These are phyloP conservation scores for Lordiphosa fenestrarum DNA, from an alignment of 2,888 invertebrate species.

Conservation along the genomic window DNA sequence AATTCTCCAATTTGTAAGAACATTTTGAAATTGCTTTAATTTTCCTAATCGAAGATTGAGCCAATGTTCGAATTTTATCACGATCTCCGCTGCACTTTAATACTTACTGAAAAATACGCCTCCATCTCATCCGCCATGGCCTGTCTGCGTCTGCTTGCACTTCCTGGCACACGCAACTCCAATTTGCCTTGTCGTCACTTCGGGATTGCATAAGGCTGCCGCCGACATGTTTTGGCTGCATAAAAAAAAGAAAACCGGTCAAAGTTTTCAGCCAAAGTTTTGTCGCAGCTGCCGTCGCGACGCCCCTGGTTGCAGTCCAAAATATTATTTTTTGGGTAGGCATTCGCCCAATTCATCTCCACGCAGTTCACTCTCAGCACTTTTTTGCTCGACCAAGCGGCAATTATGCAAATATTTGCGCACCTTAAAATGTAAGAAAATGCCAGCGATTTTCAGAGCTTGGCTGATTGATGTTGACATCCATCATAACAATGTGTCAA, in stretches of 20 bases:
- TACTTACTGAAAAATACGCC: constrained; percentile 10
- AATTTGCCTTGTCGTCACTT: constrained; percentile 72
- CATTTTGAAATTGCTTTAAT: too few species aligned
- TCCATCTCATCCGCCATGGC: constrained; percentile 1
- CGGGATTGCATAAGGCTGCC: constrained; percentile 55
- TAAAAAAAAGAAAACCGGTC: constrained; percentile 56
- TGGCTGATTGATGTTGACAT: constrained; percentile 56
- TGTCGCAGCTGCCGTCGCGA: constrained; percentile 43
- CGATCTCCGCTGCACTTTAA: too few species aligned
- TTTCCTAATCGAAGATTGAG: too few species aligned
- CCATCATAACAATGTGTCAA: constrained; percentile 15
- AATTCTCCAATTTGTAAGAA: too few species aligned
- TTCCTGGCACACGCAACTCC: constrained; percentile 69
- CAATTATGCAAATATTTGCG: constrained; percentile 72
- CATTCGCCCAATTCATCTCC: constrained; percentile 30
- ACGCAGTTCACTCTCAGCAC: neutral
- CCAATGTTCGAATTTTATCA: too few species aligned
- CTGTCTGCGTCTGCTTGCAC: constrained; percentile 37
- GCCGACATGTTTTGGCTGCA: constrained; percentile 45
- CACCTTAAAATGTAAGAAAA: constrained; percentile 55
- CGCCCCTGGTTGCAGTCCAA: constrained; percentile 32
- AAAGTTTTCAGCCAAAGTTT: constrained; percentile 23
- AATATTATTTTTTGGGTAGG: constrained; percentile 47
- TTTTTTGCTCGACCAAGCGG: constrained; percentile 55
- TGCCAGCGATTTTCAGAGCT: constrained; percentile 58